Percentiles rank a stretch among this genome's conserved stretches.
Conservation (phyloP, 2,113 vertebrate genomes). For the Echinops telfairi region DNA sequence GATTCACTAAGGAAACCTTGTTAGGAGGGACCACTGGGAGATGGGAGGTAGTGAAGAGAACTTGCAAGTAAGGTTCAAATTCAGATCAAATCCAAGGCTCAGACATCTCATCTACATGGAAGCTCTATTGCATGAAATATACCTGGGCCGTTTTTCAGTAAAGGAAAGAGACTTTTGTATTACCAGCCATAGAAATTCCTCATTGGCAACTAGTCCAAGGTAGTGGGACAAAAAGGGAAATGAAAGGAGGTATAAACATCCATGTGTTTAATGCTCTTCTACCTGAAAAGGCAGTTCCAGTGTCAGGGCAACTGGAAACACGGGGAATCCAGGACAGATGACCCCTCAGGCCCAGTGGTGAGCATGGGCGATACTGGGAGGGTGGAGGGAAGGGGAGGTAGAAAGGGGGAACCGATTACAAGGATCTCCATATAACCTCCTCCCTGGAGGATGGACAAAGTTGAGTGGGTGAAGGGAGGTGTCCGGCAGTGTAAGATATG, state of each 20-base stretch:
- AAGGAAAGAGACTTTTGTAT: neutral
- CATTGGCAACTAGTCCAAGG: neutral
- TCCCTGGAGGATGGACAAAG: no score
- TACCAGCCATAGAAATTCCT: neutral
- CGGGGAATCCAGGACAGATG: no score
- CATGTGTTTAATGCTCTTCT: neutral
- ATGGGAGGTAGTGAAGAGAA: accelerated
- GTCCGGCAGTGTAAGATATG: no score
- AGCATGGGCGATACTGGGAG: no score
- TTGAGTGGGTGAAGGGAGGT: no score
- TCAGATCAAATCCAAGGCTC: neutral
- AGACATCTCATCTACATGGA: neutral
- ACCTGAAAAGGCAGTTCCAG: neutral
- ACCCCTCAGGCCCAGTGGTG: no score
- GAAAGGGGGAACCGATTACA: no score
- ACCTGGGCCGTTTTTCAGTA: neutral
- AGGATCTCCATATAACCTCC: no score
- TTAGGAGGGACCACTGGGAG: neutral
- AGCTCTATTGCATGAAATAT: neutral
- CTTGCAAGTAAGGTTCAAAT: neutral
- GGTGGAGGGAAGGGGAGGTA: no score
- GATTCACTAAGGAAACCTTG: neutral
- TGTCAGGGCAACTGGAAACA: neutral
- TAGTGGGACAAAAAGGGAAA: no score
- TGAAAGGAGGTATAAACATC: neutral